Percentiles rank a stretch among this genome's conserved stretches.
Evolutionary conservation across 2,888 invertebrate species (phyloP).

Genomic region (Platycheirus albimanus): DNA sequence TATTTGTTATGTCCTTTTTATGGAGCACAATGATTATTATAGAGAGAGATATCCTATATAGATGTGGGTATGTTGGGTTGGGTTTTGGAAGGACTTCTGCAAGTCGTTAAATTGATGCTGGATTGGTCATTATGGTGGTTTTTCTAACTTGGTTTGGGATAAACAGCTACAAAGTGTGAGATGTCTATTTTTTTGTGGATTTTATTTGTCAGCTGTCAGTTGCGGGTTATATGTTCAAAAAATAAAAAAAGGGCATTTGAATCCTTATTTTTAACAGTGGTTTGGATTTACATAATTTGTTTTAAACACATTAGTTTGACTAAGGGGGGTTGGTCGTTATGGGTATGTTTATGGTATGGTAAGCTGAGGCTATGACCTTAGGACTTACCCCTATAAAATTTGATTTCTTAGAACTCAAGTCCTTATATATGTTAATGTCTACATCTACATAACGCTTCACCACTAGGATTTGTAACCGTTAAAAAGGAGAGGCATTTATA

Average conservation of each 20-base stretch:
- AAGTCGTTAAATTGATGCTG: constrained; percentile 62
- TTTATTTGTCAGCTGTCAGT: constrained; percentile 46
- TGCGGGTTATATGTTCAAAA: constrained; percentile 31
- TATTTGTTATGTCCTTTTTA: constrained; percentile 43
- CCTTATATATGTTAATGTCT: no score
- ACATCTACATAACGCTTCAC: no score
- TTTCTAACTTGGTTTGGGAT: constrained; percentile 47
- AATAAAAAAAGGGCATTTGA: neutral
- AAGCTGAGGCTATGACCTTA: no score
- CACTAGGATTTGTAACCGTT: no score
- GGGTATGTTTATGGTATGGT: no score
- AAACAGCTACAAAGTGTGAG: constrained; percentile 46
- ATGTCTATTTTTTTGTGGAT: constrained; percentile 29
- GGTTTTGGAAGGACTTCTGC: constrained; percentile 46
- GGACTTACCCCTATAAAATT: no score
- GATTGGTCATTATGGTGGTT: constrained; percentile 65
- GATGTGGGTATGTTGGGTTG: neutral
- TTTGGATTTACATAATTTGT: neutral
- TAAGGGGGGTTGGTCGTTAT: no score
- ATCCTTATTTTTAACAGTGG: neutral
- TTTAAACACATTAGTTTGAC: no score
- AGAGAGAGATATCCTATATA: constrained; percentile 8
- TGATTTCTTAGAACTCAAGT: no score
- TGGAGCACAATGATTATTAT: constrained; percentile 45
- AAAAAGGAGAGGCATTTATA: no score